Evolutionary conservation across 2,888 invertebrate species (phyloP).

Genomic region (Alsophila aescularia): DNA sequence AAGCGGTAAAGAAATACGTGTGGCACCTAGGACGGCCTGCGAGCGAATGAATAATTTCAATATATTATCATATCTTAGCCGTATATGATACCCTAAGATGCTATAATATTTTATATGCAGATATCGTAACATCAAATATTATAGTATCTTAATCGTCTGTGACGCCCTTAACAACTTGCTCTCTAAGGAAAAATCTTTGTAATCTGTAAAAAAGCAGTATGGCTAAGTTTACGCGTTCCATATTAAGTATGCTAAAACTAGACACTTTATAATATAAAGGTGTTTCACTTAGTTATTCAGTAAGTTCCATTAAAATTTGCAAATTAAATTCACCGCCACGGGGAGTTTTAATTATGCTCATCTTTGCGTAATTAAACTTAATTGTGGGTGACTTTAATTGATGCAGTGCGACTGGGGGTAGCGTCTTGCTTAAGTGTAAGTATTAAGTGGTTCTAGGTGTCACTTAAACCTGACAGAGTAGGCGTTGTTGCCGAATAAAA

Average conservation of each 20-base stretch:
- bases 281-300: constrained; percentile 21
- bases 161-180: no score
- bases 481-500: background rate
- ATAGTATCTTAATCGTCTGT: no score
- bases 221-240: background rate
- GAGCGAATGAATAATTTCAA: no score
- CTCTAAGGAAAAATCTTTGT: background rate
- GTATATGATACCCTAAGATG: no score
- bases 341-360: constrained; percentile 63
- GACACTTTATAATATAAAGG: constrained; percentile 10
- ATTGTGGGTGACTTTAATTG: constrained; percentile 58
- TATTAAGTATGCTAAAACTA: constrained; percentile 19
- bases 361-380: constrained; percentile 66
- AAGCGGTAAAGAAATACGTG: no score
- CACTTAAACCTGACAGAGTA: background rate
- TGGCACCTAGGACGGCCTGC: no score
- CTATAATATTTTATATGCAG: no score
- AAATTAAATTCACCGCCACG: constrained; percentile 68
- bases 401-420: constrained; percentile 15
- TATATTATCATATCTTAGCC: no score
- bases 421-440: background rate
- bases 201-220: background rate
- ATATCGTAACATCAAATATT: no score
- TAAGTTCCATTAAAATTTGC: constrained; percentile 36
- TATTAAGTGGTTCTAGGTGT: background rate